Evolutionary conservation across 2,888 invertebrate species (phyloP).

Genomic region (Erynnis tages): DNA sequence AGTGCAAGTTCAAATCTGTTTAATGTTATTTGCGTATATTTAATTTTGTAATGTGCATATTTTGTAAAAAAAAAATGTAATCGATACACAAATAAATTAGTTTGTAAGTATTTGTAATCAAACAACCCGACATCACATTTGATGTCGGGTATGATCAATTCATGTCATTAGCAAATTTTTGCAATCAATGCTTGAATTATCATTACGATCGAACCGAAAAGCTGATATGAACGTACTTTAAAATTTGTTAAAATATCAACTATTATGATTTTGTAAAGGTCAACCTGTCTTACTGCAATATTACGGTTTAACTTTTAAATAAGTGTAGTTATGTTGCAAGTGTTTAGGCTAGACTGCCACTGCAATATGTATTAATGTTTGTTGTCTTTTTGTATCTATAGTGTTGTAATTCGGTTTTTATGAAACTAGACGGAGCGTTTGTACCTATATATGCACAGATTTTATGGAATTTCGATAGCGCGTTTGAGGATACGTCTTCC

Average conservation of each 20-base stretch:
- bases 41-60: too few species aligned
- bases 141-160: too few species aligned
- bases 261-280: constrained; percentile 5
- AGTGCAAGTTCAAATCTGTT: background rate
- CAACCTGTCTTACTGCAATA: constrained; percentile 11
- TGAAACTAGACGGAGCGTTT: too few species aligned
- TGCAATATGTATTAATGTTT: constrained; percentile 3
- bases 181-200: background rate
- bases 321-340: constrained; percentile 9
- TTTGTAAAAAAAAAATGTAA: too few species aligned
- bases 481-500: too few species aligned
- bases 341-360: background rate
- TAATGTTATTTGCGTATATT: background rate
- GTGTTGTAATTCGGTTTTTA: background rate
- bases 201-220: background rate
- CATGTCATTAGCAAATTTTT: background rate
- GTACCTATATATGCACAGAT: too few species aligned
- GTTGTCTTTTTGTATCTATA: background rate
- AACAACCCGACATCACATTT: too few species aligned
- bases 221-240: background rate
- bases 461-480: too few species aligned
- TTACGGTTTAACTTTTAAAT: constrained; percentile 12
- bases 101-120: too few species aligned
- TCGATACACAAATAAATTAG: too few species aligned
- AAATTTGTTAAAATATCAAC: background rate